Percentiles rank a stretch among this genome's conserved stretches.
These are phyloP conservation scores for Lysiphlebus fabarum DNA, from an alignment of 1,140 invertebrate species.

Conservation along the genomic window DNA sequence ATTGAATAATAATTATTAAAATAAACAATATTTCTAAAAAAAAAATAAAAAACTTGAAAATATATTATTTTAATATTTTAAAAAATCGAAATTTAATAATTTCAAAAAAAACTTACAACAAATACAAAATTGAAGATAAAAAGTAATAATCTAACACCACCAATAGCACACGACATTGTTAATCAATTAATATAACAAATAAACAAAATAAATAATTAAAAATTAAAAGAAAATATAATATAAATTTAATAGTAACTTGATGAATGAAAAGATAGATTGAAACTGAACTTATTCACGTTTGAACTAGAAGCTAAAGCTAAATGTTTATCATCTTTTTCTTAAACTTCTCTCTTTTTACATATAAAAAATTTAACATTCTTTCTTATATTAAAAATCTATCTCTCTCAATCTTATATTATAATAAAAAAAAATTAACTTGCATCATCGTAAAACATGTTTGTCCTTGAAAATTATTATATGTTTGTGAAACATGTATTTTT, in stretches of 20 bases:
- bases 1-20: background rate
- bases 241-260: background rate
- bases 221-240: background rate
- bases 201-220: background rate
- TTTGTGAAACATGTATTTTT: background rate
- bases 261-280: background rate
- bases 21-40: background rate
- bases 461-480: background rate
- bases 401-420: too few relatives aligned
- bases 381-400: too few relatives aligned
- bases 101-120: constrained; percentile 52
- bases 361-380: too few relatives aligned
- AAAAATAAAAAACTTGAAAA: too few relatives aligned
- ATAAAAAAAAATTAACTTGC: too few relatives aligned
- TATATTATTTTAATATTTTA: too few relatives aligned
- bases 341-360: too few relatives aligned
- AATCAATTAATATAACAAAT: constrained; percentile 7
- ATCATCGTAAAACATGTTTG: too few relatives aligned
- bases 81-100: too few relatives aligned
- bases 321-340: too few relatives aligned
- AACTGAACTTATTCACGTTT: background rate
- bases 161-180: constrained; percentile 35
- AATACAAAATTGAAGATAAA: constrained; percentile 59
- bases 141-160: constrained; percentile 51
- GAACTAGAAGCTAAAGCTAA: background rate